A percentile compares a stretch with the other conserved stretches of the same genome.
These are phyloP conservation scores for Cydia fagiglandana DNA, from an alignment of 1,140 invertebrate species.

Conservation along the genomic window DNA sequence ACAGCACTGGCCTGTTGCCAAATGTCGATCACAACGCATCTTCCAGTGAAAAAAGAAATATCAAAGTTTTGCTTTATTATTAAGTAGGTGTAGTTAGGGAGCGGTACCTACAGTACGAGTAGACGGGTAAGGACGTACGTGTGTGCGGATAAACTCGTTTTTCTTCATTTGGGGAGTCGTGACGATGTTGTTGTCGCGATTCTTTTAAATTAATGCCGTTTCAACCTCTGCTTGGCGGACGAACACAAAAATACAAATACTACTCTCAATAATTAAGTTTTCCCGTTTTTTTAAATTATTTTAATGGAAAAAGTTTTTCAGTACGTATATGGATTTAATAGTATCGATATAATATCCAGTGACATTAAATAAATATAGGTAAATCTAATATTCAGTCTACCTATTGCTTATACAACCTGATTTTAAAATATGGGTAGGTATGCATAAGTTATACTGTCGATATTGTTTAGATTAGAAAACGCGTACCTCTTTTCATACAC, in stretches of 20 bases:
- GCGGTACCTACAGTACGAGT: neutral
- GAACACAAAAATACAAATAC: neutral
- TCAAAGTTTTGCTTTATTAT: conserved; percentile 44
- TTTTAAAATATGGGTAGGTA: no score
- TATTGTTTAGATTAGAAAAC: no score
- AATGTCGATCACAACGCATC: conserved; percentile 64
- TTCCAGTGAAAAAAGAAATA: conserved; percentile 70
- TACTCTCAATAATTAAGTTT: neutral
- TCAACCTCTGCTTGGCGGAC: neutral
- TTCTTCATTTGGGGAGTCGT: conserved; percentile 29
- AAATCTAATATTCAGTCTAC: no score
- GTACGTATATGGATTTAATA: no score
- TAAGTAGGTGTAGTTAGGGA: neutral
- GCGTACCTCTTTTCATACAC: no score
- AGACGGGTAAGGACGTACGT: neutral
- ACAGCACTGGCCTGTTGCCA: conserved; percentile 70
- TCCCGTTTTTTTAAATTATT: neutral
- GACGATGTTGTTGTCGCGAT: conserved; percentile 22
- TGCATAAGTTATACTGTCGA: no score
- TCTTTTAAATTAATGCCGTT: conserved; percentile 26
- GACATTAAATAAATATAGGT: no score
- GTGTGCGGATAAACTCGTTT: conserved; percentile 27
- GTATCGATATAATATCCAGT: no score
- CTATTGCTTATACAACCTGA: no score
- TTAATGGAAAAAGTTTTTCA: neutral